Evolutionary conservation across 1,140 invertebrate species (phyloP), one percentile per base, ranked within the genome.

Genomic region (Aphidius gifuensis): DNA sequence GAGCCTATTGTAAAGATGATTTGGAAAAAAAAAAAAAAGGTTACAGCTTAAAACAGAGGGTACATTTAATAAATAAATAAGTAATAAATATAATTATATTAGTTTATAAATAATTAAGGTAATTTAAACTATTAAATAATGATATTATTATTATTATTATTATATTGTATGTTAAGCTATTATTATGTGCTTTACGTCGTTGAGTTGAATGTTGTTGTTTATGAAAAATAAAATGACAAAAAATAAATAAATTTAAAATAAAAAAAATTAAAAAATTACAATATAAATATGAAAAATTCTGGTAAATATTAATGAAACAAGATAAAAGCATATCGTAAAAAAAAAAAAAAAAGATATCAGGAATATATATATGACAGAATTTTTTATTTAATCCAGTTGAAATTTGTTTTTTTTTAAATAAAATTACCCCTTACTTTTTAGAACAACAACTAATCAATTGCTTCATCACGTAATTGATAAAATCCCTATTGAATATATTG

Each of bases 191-290:
- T 80, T 79, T 74, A 72, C 72, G 70, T 71, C 66, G 75, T 77
- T 80, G 64, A 76, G 73, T 80, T 80, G 69, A 74, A 75, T 80
- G 78, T 79, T 80, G 74, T 78, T 78, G 74, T 75, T 66, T 73
- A 72, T 68, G 53, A 64, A 66, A 55, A 68, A 58, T 70, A 68
- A 65, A 55, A 63, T 64, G 67, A 56, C 64, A 67, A 58, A 57
- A 45, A 47, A 39, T 50, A 45, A 47, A 39, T 50, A 21, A n/a
- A 60, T 61, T 69, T 73, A 67, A 74, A 66, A 71, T 60, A 40
- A 38, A 50, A 58, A 47, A 47, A 49, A 58, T 4, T 2, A n/a
- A 46, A 51, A 51, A 61, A 61, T 23, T 44, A 55, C 53, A 55
- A 23, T 39, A 32, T 21, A 55, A 9, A 8, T 6, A 55, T 9